These are phyloP conservation scores for Coelopa pilipes DNA, from an alignment of 2,888 invertebrate genomes.

Conservation along the genomic window DNA sequence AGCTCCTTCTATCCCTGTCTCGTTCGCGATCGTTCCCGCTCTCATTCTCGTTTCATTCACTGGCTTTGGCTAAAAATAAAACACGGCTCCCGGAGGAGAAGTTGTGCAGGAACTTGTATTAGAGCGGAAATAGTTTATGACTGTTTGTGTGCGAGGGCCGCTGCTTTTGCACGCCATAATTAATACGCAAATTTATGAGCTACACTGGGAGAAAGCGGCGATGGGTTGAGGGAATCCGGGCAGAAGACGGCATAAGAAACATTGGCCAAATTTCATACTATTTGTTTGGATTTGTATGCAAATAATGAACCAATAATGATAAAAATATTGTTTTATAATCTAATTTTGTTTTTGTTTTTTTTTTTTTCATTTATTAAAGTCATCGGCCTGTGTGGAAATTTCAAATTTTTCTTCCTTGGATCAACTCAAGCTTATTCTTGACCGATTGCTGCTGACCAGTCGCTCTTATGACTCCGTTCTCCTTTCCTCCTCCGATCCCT, in stretches of 20 bases:
- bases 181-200: slow-evolving; percentile 24
- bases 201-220: background rate
- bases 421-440: too few species aligned
- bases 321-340: too few species aligned
- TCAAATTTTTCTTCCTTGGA: too few species aligned
- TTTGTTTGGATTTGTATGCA: too few species aligned
- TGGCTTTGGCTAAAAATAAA: slow-evolving; percentile 24
- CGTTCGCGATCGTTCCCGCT: background rate
- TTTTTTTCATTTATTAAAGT: too few species aligned
- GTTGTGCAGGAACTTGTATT: slow-evolving; percentile 4
- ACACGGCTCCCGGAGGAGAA: background rate
- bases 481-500: background rate
- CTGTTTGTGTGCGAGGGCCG: slow-evolving; percentile 15
- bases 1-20: slow-evolving; percentile 3
- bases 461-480: background rate
- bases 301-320: too few species aligned
- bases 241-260: too few species aligned
- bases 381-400: too few species aligned
- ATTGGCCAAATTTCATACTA: too few species aligned
- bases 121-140: slow-evolving; percentile 22
- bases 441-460: too few species aligned
- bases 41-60: slow-evolving; percentile 1
- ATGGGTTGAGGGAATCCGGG: background rate
- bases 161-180: slow-evolving; percentile 27
- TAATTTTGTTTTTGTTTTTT: too few species aligned